A percentile compares a stretch with the other conserved stretches of the same genome.
Conservation (phyloP, 2,797 vertebrate genomes). For the Melanotaenia maccullochi region DNA sequence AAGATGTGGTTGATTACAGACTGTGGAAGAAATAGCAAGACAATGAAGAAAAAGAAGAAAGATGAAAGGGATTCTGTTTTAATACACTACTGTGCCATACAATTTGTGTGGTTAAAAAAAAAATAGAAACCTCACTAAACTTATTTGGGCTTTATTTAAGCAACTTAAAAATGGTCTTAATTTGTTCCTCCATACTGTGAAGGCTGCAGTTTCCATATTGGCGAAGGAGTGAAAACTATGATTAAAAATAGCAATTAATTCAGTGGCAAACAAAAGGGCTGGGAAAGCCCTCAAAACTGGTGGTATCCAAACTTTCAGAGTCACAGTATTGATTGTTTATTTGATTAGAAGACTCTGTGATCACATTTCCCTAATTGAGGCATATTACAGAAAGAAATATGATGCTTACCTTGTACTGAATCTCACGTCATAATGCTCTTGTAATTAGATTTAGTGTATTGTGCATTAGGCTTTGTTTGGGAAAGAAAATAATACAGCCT, state of each 20-base stretch:
- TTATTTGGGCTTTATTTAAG: background rate
- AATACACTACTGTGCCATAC: background rate
- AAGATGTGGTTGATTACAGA: slow-evolving; percentile 56
- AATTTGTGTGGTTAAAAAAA: background rate
- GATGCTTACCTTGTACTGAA: slow-evolving; percentile 76
- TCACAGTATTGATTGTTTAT: slow-evolving; percentile 73
- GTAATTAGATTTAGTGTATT: slow-evolving; percentile 78
- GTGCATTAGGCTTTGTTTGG: slow-evolving; percentile 78
- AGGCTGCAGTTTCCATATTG: slow-evolving; percentile 21
- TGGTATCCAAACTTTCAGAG: slow-evolving; percentile 37
- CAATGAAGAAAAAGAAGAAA: slow-evolving; percentile 11
- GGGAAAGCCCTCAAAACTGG: slow-evolving; percentile 56
- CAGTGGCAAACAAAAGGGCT: slow-evolving; percentile 62
- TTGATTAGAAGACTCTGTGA: slow-evolving; percentile 68
- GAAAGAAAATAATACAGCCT: slow-evolving; percentile 65
- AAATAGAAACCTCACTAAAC: background rate
- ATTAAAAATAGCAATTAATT: slow-evolving; percentile 61
- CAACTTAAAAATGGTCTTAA: background rate
- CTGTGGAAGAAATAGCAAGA: slow-evolving; percentile 19
- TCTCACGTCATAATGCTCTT: slow-evolving; percentile 77
- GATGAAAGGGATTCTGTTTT: background rate
- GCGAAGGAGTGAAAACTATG: slow-evolving; percentile 32
- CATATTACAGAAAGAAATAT: slow-evolving; percentile 75
- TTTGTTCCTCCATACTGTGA: background rate
- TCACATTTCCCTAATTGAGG: slow-evolving; percentile 78